Base-by-base conservation (phyloP, 2,797 vertebrate genomes). In the Heterohyrax brucei region DNA sequence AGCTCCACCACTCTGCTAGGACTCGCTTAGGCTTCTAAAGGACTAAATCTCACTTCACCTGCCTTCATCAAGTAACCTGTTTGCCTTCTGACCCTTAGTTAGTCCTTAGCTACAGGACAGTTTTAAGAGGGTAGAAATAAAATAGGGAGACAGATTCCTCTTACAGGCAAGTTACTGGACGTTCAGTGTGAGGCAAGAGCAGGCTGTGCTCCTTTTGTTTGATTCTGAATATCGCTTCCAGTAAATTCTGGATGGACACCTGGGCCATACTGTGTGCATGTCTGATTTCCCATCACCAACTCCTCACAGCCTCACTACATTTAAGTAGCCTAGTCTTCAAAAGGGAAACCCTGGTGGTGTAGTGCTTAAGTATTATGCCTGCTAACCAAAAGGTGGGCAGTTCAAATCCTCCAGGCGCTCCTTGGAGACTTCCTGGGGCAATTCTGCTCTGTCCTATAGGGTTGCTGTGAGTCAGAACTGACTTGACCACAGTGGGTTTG, bases 1-100 rank as follows among this genome's bases (percentile, higher is more conserved):
- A 94, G 72, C 61, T 19, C 53, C 46, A 3, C 19, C 59, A 39
- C 70, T 33, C 83, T 77, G 66, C 62, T 26, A 8, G 44, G 26
- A 1, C 1, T 39, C 61, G 44, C 53, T 56, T 50, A 86, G 26
- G 46, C 39, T 48, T 79, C 79, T 28, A 13, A 14, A 84, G 61
- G 56, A 59, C 96, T 83, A 95, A 97, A 96, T 95, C 95, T 75
- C 89, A 62, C 94, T 98, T 96, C 91, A 94, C 98, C 97, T 96
- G 50, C 75, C 24, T 85, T 95, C 73, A 39, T 97, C 96, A 39
- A 88, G 64, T 33, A 33, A 33, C 66, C 46, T 64, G 12, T 96
- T 97, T 96, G 93, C 87, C 44, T 96, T 95, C 22, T 13, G 96
- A 53, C 81, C 84, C 77, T 97, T 93, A 91, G 21, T 92, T 28